Evolutionary conservation across 2,797 vertebrate genomes (phyloP), one percentile per base, ranked within the genome.

Genomic region (Alexandromys oeconomus): DNA sequence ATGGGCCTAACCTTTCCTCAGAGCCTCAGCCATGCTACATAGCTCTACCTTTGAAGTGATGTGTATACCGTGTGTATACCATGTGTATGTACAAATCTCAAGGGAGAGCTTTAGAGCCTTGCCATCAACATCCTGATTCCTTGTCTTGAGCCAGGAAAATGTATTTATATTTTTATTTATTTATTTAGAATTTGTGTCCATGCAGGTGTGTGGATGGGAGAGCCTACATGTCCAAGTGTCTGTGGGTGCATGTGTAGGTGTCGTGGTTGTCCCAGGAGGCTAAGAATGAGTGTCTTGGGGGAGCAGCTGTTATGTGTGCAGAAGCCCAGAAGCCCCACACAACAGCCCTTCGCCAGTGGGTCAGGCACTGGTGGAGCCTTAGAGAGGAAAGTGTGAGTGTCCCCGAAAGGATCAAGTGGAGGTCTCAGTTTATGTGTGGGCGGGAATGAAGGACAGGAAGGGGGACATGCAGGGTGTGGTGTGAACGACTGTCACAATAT

Each of bases 321-420:
- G 67, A 27, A 8, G 11, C 27, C 34, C 4, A 10, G 67, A 27
- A 8, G 11, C 27, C 34, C 25, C 7, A 9, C 15, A 81, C 25
- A 43, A 19, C 61, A 51, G 40, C 27, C 15, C 9, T 77, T 77
- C 17, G 5, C 0, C 5, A 76, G 27, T 17, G 40, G 3, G 4
- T 27, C 37, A 29, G 31, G 6, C 3, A 4, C 8, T 0, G 5
- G 8, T 1, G 34, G 65, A 61, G 74, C 0, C 0, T 10, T 69
- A 87, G 73, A 78, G 73, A 89, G n/a, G 31, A 29, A 78, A 74
- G 15, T 31, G n/a, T 31, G 37, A 46, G 43, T 12, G 0, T 37
- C 67, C 46, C 12, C 46, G 77, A 15, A 34, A 37, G 82, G 31
- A 25, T 2, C 14, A 63, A 6, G 1, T 17, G 61, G 31, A 12